Conservation (phyloP, 2,888 invertebrate species). For the Clepsis dumicolana region DNA sequence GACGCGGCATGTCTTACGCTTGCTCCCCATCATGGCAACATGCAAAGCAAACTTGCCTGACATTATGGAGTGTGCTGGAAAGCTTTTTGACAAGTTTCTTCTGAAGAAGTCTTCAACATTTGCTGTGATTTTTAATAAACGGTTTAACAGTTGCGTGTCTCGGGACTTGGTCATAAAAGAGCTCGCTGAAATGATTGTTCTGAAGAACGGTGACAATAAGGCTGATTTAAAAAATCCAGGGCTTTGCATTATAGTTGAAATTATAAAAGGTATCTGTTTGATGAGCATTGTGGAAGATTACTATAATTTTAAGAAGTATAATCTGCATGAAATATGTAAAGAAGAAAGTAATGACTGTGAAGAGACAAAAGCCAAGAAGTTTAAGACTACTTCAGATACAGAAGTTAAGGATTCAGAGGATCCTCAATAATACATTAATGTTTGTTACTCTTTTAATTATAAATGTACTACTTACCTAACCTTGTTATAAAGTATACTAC, state of each 20-base stretch:
- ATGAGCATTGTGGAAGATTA: conserved; percentile 93
- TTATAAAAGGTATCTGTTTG: conserved; percentile 92
- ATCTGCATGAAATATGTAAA: conserved; percentile 89
- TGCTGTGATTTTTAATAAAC: conserved; percentile 91
- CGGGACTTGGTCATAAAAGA: conserved; percentile 90
- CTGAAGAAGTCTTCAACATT: conserved; percentile 90
- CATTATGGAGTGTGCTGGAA: conserved; percentile 88
- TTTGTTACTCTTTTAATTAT: conserved; percentile 59
- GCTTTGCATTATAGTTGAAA: conserved; percentile 92
- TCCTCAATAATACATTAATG: conserved; percentile 54
- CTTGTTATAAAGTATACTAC: conserved; percentile 57
- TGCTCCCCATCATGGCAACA: conserved; percentile 93
- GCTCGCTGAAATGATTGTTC: conserved; percentile 89
- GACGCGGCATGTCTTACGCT: conserved; percentile 91
- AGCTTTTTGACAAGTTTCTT: conserved; percentile 91
- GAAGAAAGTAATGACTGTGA: conserved; percentile 74
- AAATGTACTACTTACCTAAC: conserved; percentile 55
- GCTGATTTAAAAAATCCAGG: conserved; percentile 93
- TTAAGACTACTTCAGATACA: conserved; percentile 64
- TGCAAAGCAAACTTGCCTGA: conserved; percentile 93
- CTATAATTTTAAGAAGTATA: conserved; percentile 93
- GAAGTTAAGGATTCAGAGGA: conserved; percentile 62
- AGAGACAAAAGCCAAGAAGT: conserved; percentile 77
- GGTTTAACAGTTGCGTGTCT: conserved; percentile 91
- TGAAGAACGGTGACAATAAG: conserved; percentile 90